Evolutionary conservation across 2,888 invertebrate genomes (phyloP).

Genomic region (Ormyrus labotus): DNA sequence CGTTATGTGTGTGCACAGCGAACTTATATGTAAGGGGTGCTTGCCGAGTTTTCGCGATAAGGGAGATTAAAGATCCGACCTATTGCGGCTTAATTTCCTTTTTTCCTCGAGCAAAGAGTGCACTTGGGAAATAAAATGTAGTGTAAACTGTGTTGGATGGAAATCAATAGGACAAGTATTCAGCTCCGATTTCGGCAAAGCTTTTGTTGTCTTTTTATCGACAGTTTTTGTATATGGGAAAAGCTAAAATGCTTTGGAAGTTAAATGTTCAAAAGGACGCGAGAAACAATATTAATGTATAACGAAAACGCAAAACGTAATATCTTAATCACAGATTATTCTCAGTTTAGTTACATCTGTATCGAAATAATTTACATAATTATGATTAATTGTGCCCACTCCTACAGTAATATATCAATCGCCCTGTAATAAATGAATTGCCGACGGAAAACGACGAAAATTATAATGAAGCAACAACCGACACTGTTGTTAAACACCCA

Average conservation of each 20-base stretch:
- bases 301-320: too few relatives aligned
- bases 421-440: constrained; percentile 14
- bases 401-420: constrained; percentile 3
- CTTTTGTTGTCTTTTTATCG: too few relatives aligned
- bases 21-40: not conserved
- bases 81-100: constrained; percentile 19
- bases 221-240: too few relatives aligned
- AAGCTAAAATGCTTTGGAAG: too few relatives aligned
- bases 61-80: constrained; percentile 19
- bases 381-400: not conserved
- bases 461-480: constrained; percentile 13
- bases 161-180: not conserved
- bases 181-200: too few relatives aligned
- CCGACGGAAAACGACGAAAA: not conserved
- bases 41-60: constrained; percentile 8
- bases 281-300: too few relatives aligned
- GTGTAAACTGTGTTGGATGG: not conserved
- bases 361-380: not conserved
- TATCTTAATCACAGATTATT: too few relatives aligned
- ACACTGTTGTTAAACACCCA: constrained; percentile 1
- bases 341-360: not conserved
- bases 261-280: too few relatives aligned
- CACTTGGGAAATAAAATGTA: not conserved
- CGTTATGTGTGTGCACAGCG: not conserved
- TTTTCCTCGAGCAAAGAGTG: not conserved